Conservation (phyloP, 2,797 vertebrate genomes). For the Craterocephalus amniculus region DNA sequence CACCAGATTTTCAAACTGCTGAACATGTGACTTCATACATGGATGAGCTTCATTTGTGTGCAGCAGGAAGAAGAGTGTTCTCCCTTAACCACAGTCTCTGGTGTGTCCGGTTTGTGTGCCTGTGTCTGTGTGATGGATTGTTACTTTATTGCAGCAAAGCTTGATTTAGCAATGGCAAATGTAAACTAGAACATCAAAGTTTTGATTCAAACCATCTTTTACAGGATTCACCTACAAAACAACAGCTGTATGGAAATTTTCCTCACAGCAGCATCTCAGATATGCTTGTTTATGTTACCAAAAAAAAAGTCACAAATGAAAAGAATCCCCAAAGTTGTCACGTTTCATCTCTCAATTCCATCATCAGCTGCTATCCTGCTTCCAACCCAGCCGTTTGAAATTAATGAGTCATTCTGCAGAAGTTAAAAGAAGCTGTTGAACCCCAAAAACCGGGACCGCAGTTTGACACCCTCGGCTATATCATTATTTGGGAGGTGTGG, state of each 20-base stretch:
- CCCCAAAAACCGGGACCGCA: no score
- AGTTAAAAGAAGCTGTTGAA: no score
- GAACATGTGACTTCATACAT: constrained; percentile 45
- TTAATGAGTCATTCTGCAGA: no score
- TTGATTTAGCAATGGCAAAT: constrained; percentile 16
- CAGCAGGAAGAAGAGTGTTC: constrained; percentile 20
- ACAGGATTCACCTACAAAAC: background rate
- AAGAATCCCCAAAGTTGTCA: no score
- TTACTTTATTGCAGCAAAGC: constrained; percentile 10
- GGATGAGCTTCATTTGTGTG: constrained; percentile 38
- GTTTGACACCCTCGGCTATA: no score
- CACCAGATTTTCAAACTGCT: constrained; percentile 12
- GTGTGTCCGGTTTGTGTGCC: constrained; percentile 3
- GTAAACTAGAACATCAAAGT: constrained; percentile 12
- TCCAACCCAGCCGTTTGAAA: no score
- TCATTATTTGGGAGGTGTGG: no score
- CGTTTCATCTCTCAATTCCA: no score
- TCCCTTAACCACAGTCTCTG: constrained; percentile 26
- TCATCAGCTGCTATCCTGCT: no score
- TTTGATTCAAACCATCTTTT: constrained; percentile 1
- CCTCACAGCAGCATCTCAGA: no score
- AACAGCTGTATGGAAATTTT: background rate
- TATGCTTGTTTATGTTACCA: no score
- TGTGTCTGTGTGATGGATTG: constrained; percentile 3
- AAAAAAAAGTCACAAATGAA: no score